These are phyloP conservation scores for Garra rufa DNA, from an alignment of 2,113 vertebrate genomes.

Conservation along the genomic window DNA sequence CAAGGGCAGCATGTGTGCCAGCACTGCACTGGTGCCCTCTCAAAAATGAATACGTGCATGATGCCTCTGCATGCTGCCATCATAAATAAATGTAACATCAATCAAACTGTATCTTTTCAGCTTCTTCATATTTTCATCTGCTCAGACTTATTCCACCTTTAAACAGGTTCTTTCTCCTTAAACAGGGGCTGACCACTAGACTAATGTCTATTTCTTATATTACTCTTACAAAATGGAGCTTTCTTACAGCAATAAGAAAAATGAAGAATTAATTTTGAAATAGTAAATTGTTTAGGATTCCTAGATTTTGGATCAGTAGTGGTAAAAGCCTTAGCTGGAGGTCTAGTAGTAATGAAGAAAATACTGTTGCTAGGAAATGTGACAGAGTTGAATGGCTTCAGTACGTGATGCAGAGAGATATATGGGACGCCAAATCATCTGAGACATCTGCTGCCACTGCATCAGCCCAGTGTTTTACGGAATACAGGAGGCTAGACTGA, in stretches of 20 bases:
- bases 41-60: not conserved
- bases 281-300: too few species aligned
- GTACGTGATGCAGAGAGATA: not conserved
- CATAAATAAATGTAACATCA: slow-evolving; percentile 9
- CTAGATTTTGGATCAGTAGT: not conserved
- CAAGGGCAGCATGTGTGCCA: not conserved
- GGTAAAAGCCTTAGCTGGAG: not conserved
- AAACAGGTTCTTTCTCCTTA: too few species aligned
- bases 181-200: not conserved
- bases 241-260: not conserved
- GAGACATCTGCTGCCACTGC: slow-evolving; percentile 10
- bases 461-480: not conserved
- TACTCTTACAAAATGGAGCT: not conserved
- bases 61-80: not conserved
- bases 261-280: not conserved
- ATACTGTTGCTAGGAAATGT: not conserved
- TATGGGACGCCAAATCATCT: slow-evolving; percentile 14
- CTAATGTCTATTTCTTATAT: not conserved
- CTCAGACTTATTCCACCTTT: not conserved
- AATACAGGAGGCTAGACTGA: not conserved
- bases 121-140: not conserved
- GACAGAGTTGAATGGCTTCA: not conserved
- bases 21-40: not conserved
- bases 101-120: slow-evolving; percentile 9
- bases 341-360: not conserved